Conservation (phyloP, 2,113 vertebrate species). For the Carassius gibelio region DNA sequence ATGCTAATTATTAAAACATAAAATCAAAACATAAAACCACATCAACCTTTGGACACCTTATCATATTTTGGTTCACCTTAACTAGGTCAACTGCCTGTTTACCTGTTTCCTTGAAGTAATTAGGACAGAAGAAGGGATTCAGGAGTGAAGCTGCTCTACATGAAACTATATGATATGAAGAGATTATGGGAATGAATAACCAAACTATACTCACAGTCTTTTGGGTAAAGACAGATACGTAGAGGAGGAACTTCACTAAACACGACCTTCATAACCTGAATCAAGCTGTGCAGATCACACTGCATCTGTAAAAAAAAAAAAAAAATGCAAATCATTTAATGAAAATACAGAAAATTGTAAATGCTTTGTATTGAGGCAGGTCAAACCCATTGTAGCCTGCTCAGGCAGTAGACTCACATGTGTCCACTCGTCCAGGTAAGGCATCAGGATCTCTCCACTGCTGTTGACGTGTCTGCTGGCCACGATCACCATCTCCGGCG, state of each 20-base stretch:
- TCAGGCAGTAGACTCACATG: constrained; percentile 75
- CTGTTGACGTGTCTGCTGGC: constrained; percentile 81
- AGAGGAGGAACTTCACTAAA: constrained; percentile 89
- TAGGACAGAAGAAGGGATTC: constrained; percentile 16
- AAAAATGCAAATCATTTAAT: not conserved
- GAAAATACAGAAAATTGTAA: not conserved
- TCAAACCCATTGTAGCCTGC: not conserved
- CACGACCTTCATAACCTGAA: constrained; percentile 86
- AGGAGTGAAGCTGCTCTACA: constrained; percentile 19
- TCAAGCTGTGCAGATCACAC: constrained; percentile 85
- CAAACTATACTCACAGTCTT: constrained; percentile 23
- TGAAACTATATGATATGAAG: not conserved
- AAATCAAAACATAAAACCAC: not conserved
- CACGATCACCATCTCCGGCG: constrained; percentile 85
- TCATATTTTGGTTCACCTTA: not conserved
- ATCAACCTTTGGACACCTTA: not conserved
- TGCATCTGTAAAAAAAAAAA: constrained; percentile 72
- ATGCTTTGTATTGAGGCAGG: too few relatives aligned
- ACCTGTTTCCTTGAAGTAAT: constrained; percentile 55
- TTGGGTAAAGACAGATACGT: constrained; percentile 71
- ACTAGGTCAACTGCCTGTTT: not conserved
- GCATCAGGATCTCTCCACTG: constrained; percentile 86
- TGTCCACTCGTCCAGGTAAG: constrained; percentile 91
- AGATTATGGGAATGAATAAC: not conserved
- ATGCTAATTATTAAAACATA: too few relatives aligned